phyloP scores from a whole-genome alignment of 1,140 invertebrate genomes.

The Drosophila jambulina region DNA sequence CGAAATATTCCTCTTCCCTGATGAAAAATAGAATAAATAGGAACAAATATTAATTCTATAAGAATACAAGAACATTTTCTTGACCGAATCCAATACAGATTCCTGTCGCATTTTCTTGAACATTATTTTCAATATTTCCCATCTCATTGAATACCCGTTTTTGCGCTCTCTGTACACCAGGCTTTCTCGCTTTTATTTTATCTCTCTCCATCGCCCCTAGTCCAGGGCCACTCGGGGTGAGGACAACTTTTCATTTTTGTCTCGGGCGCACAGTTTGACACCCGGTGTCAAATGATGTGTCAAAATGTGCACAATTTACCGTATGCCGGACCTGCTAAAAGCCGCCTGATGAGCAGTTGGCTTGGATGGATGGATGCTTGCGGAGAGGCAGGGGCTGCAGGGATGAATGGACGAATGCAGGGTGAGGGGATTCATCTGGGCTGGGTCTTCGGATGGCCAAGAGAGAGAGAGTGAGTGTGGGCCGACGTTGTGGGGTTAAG shows the following conservation, averaged over 20 bases:
- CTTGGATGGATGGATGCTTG: background rate
- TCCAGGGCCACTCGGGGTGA: slow-evolving; percentile 3
- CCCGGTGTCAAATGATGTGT: slow-evolving; percentile 80
- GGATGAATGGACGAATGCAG: background rate
- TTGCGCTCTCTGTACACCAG: slow-evolving; percentile 3
- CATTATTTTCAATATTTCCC: rapidly evolving
- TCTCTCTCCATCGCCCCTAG: slow-evolving; percentile 7
- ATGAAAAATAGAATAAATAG: too few species aligned
- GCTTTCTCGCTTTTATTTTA: slow-evolving; percentile 19
- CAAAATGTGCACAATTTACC: slow-evolving; percentile 79
- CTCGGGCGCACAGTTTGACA: slow-evolving; percentile 68
- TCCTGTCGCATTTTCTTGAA: background rate
- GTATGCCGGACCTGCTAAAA: slow-evolving; percentile 58
- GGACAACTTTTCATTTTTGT: slow-evolving; percentile 76
- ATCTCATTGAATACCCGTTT: background rate
- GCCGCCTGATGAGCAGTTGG: slow-evolving; percentile 37
- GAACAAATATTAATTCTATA: too few species aligned
- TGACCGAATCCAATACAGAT: background rate
- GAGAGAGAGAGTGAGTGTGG: slow-evolving; percentile 5
- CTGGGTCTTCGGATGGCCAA: background rate
- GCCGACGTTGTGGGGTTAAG: slow-evolving; percentile 52
- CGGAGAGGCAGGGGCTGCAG: background rate
- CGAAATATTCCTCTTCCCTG: too few species aligned
- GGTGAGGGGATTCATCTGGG: slow-evolving; percentile 3
- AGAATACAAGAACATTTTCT: background rate